Conservation (phyloP, 2,797 vertebrate genomes). For the Catostomus latipinnis region DNA sequence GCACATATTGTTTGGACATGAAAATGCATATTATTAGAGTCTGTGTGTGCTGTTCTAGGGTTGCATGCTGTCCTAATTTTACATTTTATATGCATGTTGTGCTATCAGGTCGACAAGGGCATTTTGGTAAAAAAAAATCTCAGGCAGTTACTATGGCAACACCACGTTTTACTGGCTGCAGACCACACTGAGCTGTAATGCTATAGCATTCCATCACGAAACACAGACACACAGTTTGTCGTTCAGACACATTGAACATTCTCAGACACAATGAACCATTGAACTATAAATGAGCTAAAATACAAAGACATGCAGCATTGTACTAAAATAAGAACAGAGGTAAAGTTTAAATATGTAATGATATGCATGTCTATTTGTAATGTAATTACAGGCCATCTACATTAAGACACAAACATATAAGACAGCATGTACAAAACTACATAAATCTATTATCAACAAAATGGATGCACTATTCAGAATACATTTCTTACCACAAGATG, state of each 20-base stretch:
- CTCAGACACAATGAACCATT: constrained; percentile 23
- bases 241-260: constrained; percentile 34
- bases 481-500: background rate
- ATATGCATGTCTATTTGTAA: background rate
- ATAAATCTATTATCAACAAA: background rate
- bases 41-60: constrained; percentile 16
- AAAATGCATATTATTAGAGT: background rate
- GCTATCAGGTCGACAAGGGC: constrained; percentile 59
- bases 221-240: constrained; percentile 45
- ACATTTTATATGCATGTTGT: constrained; percentile 60
- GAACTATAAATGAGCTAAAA: constrained; percentile 6
- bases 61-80: constrained; percentile 48
- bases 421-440: background rate
- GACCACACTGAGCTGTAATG: constrained; percentile 54
- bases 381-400: background rate
- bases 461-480: background rate
- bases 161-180: constrained; percentile 70
- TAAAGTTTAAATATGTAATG: background rate
- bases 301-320: background rate
- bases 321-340: background rate
- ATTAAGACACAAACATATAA: background rate
- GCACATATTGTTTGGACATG: background rate
- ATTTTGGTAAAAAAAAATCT: constrained; percentile 66
- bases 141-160: constrained; percentile 80
- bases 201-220: constrained; percentile 62